Evolutionary conservation across 2,113 vertebrate species (phyloP).

Genomic region (Arvicanthis niloticus): DNA sequence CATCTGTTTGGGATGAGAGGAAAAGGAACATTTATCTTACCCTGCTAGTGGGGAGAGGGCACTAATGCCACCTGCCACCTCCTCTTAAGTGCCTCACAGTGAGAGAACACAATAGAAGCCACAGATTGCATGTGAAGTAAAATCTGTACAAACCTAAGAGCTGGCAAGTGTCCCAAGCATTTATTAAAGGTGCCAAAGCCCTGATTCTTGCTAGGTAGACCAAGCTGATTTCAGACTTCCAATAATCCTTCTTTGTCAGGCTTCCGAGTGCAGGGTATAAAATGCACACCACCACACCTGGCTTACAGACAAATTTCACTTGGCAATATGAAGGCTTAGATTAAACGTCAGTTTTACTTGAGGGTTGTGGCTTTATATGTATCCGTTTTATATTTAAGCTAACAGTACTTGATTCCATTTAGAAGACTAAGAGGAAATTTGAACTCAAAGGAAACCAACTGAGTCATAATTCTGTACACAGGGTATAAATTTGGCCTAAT

Average conservation of each 20-base stretch:
- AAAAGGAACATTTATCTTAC: background rate
- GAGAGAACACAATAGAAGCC: constrained; percentile 51
- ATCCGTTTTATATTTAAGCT: constrained; percentile 7
- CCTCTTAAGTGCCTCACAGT: background rate
- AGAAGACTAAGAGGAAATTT: constrained; percentile 9
- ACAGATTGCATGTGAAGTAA: constrained; percentile 51
- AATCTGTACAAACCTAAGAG: background rate
- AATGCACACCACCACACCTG: background rate
- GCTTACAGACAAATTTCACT: background rate
- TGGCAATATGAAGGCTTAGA: background rate
- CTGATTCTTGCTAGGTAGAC: background rate
- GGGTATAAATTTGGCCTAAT: background rate
- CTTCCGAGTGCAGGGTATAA: background rate
- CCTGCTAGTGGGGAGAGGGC: background rate
- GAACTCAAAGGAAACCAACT: background rate
- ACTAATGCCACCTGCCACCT: constrained; percentile 40
- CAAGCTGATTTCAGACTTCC: background rate
- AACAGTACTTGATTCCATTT: background rate
- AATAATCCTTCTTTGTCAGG: background rate
- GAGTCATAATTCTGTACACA: too few species aligned
- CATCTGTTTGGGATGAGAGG: constrained; percentile 18
- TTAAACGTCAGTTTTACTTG: constrained; percentile 1
- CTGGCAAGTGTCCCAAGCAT: background rate
- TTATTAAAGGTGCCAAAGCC: background rate
- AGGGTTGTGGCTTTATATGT: background rate